A percentile compares a stretch with the other conserved stretches of the same genome.
Evolutionary conservation across 1,140 invertebrate species (phyloP).

Genomic region (Leptopilina boulardi): DNA sequence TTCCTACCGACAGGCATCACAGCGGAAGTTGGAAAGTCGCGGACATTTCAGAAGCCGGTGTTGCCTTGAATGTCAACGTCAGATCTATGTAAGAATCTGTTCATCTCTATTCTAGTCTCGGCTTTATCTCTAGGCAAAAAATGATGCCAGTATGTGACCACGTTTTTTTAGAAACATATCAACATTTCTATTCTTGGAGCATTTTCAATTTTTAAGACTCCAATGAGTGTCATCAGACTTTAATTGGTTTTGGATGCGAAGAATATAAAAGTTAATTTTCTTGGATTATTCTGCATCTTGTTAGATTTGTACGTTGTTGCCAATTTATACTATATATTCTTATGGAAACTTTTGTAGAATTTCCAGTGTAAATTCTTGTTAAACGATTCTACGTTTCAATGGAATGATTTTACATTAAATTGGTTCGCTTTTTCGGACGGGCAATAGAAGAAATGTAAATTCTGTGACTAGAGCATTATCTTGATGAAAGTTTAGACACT

Average conservation of each 20-base stretch:
- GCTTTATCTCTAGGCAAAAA: conserved; percentile 36
- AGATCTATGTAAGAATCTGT: conserved; percentile 35
- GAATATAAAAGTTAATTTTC: too few species aligned
- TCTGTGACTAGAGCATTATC: conserved; percentile 35
- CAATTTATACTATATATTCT: too few species aligned
- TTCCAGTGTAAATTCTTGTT: too few species aligned
- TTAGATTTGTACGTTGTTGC: too few species aligned
- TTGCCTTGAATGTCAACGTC: conserved; percentile 47
- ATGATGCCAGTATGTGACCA: conserved; percentile 40
- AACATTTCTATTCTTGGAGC: conserved; percentile 1
- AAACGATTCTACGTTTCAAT: too few species aligned
- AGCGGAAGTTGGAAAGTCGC: conserved; percentile 36
- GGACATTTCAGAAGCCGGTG: conserved; percentile 40
- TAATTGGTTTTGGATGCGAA: too few species aligned
- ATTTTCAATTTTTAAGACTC: too few species aligned
- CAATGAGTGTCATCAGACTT: too few species aligned
- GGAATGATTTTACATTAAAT: neutral
- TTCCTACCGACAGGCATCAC: conserved; percentile 38
- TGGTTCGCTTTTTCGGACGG: conserved; percentile 6
- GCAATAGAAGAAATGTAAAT: conserved; percentile 36
- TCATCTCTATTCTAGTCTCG: conserved; percentile 44
- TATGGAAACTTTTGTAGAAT: too few species aligned
- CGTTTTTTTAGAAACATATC: conserved; percentile 32
- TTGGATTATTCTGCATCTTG: too few species aligned
- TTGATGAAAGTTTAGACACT: conserved; percentile 42